Conservation (phyloP, 1,140 invertebrate genomes). For the Cylas formicarius region DNA sequence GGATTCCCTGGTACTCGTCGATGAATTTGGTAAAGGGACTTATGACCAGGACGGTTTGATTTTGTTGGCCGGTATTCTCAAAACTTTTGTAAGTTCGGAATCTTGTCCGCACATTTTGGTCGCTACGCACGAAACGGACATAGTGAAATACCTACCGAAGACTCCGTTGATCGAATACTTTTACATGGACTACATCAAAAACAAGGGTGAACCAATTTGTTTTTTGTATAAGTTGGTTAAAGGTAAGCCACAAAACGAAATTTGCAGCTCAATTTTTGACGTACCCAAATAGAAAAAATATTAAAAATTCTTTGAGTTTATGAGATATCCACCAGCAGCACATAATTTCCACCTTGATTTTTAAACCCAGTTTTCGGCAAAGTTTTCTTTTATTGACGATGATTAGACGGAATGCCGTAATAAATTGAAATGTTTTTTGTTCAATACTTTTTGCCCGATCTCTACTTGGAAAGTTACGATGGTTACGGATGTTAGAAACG, state of each 20-base stretch:
- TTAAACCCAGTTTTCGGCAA: too few species aligned
- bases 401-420: too few species aligned
- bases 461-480: too few species aligned
- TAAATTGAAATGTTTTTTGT: slow-evolving; percentile 2
- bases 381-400: too few species aligned
- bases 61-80: slow-evolving; percentile 58
- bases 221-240: slow-evolving; percentile 36
- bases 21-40: slow-evolving; percentile 91
- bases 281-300: too few species aligned
- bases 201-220: slow-evolving; percentile 25
- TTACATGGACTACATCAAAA: slow-evolving; percentile 31
- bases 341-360: too few species aligned
- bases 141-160: slow-evolving; percentile 54
- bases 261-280: too few species aligned
- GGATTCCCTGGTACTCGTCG: slow-evolving; percentile 71
- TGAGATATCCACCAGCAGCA: too few species aligned
- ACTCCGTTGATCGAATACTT: slow-evolving; percentile 54
- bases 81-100: slow-evolving; percentile 51
- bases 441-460: too few species aligned
- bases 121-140: slow-evolving; percentile 68
- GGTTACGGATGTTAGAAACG: too few species aligned
- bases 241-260: too few species aligned
- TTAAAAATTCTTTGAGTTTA: too few species aligned
- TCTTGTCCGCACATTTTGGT: slow-evolving; percentile 67
- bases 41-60: slow-evolving; percentile 65